These are phyloP conservation scores for Axinella damicornis DNA, from an alignment of 37 sponge, comb jelly and placozoan genomes.

Conservation along the genomic window DNA sequence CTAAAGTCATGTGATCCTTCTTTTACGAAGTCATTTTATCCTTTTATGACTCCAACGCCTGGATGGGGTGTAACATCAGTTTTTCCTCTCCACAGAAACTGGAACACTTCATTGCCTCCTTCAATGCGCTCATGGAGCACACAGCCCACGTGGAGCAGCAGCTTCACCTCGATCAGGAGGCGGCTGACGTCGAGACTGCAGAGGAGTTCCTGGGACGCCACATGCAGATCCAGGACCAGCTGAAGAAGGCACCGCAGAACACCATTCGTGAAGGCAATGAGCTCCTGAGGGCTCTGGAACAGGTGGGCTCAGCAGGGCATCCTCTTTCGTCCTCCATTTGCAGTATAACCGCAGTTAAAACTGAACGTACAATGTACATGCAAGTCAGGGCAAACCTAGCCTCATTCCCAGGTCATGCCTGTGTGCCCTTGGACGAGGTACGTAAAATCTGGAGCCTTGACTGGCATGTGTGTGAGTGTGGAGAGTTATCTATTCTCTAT, in stretches of 20 bases:
- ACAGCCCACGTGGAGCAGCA: slow-evolving; percentile 73
- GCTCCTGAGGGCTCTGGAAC: slow-evolving; percentile 27
- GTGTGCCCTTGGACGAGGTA: no score
- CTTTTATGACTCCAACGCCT: no score
- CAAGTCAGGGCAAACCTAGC: no score
- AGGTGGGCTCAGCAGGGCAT: no score
- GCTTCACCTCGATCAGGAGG: slow-evolving; percentile 45
- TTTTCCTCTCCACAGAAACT: slow-evolving; percentile 64
- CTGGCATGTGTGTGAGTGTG: no score
- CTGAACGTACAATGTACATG: no score
- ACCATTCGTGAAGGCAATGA: slow-evolving; percentile 70
- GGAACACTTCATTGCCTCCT: slow-evolving; percentile 77
- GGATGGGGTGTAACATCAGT: no score
- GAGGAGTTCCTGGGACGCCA: slow-evolving; percentile 65
- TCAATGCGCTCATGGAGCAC: slow-evolving; percentile 80
- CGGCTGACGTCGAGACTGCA: slow-evolving; percentile 36
- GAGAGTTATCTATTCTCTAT: not conserved
- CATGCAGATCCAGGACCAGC: slow-evolving; percentile 64
- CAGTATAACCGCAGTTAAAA: no score
- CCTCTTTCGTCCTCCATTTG: no score
- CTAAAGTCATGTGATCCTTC: not conserved
- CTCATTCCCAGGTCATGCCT: no score
- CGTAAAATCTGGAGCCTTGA: no score
- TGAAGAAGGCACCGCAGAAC: slow-evolving; percentile 75
- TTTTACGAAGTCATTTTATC: not conserved